Percentiles rank a stretch among this genome's conserved stretches.
phyloP scores from a whole-genome alignment of 2,797 vertebrate species.

The Naso thynnoides region DNA sequence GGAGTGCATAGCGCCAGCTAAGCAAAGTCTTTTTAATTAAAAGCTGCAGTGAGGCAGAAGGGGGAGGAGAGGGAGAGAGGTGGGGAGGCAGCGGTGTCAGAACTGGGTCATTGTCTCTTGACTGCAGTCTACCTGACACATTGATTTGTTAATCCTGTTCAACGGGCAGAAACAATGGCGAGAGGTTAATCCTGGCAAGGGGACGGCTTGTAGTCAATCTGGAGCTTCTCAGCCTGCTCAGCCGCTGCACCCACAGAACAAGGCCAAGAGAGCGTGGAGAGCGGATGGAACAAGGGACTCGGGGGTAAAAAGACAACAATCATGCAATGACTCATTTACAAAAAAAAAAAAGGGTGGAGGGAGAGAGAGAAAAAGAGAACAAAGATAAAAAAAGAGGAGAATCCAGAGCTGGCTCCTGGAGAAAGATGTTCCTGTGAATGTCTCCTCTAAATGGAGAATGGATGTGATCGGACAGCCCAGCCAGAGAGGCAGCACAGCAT shows the following conservation, averaged over 20 bases:
- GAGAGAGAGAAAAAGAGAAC: neutral
- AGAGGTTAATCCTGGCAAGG: slow-evolving; percentile 83
- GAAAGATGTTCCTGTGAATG: slow-evolving; percentile 58
- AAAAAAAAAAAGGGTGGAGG: slow-evolving; percentile 52
- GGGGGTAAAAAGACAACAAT: slow-evolving; percentile 50
- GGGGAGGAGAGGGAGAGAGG: slow-evolving; percentile 49
- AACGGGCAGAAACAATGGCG: slow-evolving; percentile 87
- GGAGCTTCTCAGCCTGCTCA: slow-evolving; percentile 74
- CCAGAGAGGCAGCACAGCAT: slow-evolving; percentile 66
- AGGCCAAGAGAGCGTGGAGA: slow-evolving; percentile 51
- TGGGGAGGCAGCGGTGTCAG: slow-evolving; percentile 76
- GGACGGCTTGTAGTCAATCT: slow-evolving; percentile 81
- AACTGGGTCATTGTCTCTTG: slow-evolving; percentile 88
- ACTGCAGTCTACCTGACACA: slow-evolving; percentile 88
- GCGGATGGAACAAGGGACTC: slow-evolving; percentile 45
- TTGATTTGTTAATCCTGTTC: slow-evolving; percentile 90
- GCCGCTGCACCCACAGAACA: slow-evolving; percentile 63
- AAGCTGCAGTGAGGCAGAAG: slow-evolving; percentile 81
- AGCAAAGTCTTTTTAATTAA: slow-evolving; percentile 88
- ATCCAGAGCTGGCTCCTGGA: slow-evolving; percentile 44
- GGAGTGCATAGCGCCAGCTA: slow-evolving; percentile 79
- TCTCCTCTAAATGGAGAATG: slow-evolving; percentile 65
- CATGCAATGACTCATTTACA: slow-evolving; percentile 63
- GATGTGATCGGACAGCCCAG: slow-evolving; percentile 77
- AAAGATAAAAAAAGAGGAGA: slow-evolving; percentile 43